Conservation (phyloP, 92 coral and sea anemone genomes). For the Phenganax stokvisi region DNA sequence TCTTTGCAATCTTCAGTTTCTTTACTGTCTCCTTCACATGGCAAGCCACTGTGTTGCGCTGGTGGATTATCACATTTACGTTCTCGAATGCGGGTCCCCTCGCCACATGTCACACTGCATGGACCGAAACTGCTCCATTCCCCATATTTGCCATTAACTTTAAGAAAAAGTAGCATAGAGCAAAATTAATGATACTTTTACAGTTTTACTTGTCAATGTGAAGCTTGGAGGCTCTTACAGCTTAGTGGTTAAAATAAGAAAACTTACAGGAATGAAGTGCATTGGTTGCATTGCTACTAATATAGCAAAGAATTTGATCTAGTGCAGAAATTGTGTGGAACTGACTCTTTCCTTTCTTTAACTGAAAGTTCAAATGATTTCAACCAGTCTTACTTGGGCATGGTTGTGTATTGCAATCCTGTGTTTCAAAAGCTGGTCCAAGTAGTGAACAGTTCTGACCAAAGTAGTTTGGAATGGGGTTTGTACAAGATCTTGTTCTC, state of each 20-base stretch:
- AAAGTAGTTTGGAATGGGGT: conserved; percentile 8
- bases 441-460: conserved; percentile 13
- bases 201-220: too few relatives aligned
- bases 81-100: conserved; percentile 50
- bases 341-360: background rate
- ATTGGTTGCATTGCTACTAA: too few relatives aligned
- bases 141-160: conserved; percentile 61
- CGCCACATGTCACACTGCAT: conserved; percentile 61
- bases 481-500: conserved; percentile 9
- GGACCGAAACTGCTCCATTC: conserved; percentile 52
- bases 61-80: conserved; percentile 56
- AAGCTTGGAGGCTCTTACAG: too few relatives aligned
- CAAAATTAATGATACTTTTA: too few relatives aligned
- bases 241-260: too few relatives aligned
- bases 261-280: too few relatives aligned
- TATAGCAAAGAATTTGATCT: background rate
- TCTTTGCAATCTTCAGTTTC: conserved; percentile 47
- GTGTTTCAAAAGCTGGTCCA: conserved; percentile 18
- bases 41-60: conserved; percentile 50
- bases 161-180: background rate
- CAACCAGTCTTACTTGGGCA: conserved; percentile 24
- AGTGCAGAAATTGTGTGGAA: background rate
- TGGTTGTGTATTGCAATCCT: background rate
- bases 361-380: background rate
- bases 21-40: conserved; percentile 48